Base-by-base conservation (phyloP, 2,113 vertebrate genomes). In the Cheirogaleus medius region DNA sequence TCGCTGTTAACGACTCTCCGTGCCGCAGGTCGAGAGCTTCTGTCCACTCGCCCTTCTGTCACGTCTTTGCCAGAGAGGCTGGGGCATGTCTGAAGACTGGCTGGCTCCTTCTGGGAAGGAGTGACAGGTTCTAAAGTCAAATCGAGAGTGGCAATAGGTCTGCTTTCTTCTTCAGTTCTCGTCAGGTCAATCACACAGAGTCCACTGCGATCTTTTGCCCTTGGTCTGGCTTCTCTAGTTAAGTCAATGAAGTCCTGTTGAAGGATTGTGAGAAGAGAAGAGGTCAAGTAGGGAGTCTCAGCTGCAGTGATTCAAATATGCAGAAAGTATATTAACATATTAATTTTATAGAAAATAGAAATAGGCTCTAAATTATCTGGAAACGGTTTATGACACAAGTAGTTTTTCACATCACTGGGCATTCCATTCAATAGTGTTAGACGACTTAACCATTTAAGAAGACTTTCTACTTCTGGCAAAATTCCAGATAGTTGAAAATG, bases 191-290 rank as follows among this genome's bases (percentile, higher is more conserved):
- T 99, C 74, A 99, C 6, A 37, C 58, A 37, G 2, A 95, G 76
- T 14, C 52, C 56, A 0, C 1, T 94, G 0, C 4, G 20, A 0
- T 80, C 44, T 23, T 92, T 97, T 42, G 76, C 20, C 73, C 85
- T 97, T 1, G 54, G 69, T 85, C 98, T 98, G 66, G 86, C 80
- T 78, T 99, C 98, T 1, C 21, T 76, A 29, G 99, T 99, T 90
- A 99, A 95, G 90, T 99, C 99, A 5, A 99, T 99, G 91, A 98
- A 82, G n/a, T 98, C 99, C 99, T 99, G 92, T 69, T 63, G 82
- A 93, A 95, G 78, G 73, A 89, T 87, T 71, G n/a, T 9, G 42
- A 87, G 78, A 96, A 92, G 56, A 94, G 25, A 96, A 81, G 47
- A 82, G 74, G 37, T 90, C 71, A 92, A 95, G 13, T 5, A 82